Percentiles rank a stretch among this genome's conserved stretches.
Conservation (phyloP, 2,888 invertebrate genomes). For the Hesperia comma region DNA sequence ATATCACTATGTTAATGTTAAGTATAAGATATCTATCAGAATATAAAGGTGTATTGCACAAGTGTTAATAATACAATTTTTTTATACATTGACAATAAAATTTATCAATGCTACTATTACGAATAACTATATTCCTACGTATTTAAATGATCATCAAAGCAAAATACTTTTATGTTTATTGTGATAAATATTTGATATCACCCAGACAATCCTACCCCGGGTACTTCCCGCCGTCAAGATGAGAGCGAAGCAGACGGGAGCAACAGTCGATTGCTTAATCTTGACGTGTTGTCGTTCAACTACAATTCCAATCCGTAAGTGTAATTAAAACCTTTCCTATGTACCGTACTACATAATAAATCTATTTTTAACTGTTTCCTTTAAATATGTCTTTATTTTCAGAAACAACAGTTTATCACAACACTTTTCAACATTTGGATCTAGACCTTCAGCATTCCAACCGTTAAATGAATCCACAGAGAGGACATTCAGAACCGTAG, state of each 20-base stretch:
- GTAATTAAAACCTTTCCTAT: too few species aligned
- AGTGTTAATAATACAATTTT: too few species aligned
- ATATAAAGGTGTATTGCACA: too few species aligned
- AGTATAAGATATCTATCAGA: too few species aligned
- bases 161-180: too few species aligned
- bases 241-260: conserved; percentile 51
- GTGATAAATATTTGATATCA: conserved; percentile 5
- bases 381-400: conserved; percentile 43
- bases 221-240: conserved; percentile 57
- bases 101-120: too few species aligned
- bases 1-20: too few species aligned
- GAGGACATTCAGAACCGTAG: conserved; percentile 60
- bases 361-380: neutral
- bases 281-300: conserved; percentile 69
- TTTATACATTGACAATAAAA: too few species aligned
- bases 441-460: conserved; percentile 73
- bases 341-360: too few species aligned
- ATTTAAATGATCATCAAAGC: too few species aligned
- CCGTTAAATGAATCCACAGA: conserved; percentile 61
- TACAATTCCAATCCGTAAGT: conserved; percentile 59
- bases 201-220: conserved; percentile 52
- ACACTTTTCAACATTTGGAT: conserved; percentile 65
- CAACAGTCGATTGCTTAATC: conserved; percentile 64
- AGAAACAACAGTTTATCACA: conserved; percentile 58
- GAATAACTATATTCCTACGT: too few species aligned